Conservation (phyloP, 2,888 invertebrate genomes). For the Andrena minutula region DNA sequence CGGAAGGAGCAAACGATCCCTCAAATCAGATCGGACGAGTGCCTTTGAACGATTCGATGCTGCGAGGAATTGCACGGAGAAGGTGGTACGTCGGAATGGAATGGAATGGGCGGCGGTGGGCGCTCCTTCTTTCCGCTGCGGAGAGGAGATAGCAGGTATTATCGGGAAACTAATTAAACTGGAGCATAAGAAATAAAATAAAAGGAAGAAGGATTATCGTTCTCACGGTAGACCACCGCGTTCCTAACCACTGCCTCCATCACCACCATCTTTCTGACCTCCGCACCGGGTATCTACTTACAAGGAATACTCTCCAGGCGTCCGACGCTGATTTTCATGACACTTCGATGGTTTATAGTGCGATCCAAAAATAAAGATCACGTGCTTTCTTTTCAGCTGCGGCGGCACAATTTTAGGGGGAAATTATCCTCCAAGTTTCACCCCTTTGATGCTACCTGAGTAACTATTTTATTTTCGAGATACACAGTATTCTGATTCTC, state of each 20-base stretch:
- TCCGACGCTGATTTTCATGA: not conserved
- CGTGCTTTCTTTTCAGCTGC: not conserved
- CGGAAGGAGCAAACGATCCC: slow-evolving; percentile 32
- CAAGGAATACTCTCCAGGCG: not conserved
- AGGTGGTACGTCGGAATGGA: slow-evolving; percentile 30
- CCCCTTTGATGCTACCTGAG: no score
- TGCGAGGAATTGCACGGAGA: slow-evolving; percentile 23
- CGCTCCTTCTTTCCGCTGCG: slow-evolving; percentile 66
- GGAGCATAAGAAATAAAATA: slow-evolving; percentile 82
- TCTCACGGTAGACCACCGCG: slow-evolving; percentile 66
- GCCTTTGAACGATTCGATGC: slow-evolving; percentile 39
- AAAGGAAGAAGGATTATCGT: slow-evolving; percentile 77
- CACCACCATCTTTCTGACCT: not conserved
- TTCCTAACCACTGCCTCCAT: slow-evolving; percentile 1
- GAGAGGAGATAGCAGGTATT: slow-evolving; percentile 80
- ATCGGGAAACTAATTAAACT: slow-evolving; percentile 83
- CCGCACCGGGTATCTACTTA: slow-evolving; percentile 17
- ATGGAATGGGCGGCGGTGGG: slow-evolving; percentile 41
- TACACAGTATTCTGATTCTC: no score
- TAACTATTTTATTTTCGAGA: no score
- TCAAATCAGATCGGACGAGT: slow-evolving; percentile 48
- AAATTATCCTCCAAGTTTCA: not conserved
- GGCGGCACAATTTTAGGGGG: not conserved
- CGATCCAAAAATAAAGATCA: not conserved
- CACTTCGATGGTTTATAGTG: not conserved